Base-by-base conservation (phyloP, 2,888 invertebrate genomes). In the Lacanobia wlatinum region DNA sequence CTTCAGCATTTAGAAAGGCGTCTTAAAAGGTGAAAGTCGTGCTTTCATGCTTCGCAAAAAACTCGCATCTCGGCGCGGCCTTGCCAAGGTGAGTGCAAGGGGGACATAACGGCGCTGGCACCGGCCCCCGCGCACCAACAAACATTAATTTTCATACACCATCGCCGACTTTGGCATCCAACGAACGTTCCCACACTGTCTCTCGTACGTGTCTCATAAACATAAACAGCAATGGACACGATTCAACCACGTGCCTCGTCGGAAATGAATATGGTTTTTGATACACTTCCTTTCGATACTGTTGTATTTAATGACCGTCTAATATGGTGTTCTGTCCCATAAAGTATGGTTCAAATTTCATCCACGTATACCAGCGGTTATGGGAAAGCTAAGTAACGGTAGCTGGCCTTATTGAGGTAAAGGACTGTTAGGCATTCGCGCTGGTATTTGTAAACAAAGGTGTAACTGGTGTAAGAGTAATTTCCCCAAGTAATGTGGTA, bases 51-150 rank as follows among this genome's bases (percentile, higher is more conserved):
- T 91, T 93, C 94, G 96, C 95, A 96, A 96, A 96, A 84, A 96
- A 95, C 94, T 94, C 90, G 91, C 94, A 94, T 94, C 95, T 93
- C 92, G 83, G 73, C 80, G 92, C 95, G 96, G 96, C 96, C 96
- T 96, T 96, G 96, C 92, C 96, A 96, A 96, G 96, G 96, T 96
- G 92, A 96, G 89, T 94, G 94, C 94, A 95, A 94, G 92, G 93
- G 94, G 95, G 95, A 93, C 95, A 93, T 94, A 96, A 96, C 96
- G 96, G 96, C 87, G 82, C 88, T 86, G 90, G 88, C 92, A 91
- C 90, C 90, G 90, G 87, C 89, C 86, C 77, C 87, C 75, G 82
- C 87, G 83, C 87, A 90, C 87, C 88, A 87, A 18, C 76, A 73
- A 85, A 72, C 83, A 84, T 86, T 84, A 86, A 88, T 84, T 79